Base-by-base conservation (phyloP, 2,113 vertebrate genomes). In the Silurus meridionalis region DNA sequence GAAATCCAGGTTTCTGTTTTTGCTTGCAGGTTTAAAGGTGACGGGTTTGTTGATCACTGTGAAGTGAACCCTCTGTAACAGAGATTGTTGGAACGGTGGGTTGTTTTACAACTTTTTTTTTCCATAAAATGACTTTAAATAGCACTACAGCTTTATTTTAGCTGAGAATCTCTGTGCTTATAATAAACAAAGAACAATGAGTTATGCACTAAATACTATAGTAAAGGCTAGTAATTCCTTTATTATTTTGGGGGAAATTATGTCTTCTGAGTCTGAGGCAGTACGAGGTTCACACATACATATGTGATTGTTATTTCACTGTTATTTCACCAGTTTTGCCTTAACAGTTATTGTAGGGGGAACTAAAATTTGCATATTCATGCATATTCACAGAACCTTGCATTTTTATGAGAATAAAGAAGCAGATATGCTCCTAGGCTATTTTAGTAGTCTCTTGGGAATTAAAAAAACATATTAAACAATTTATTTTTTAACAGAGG, bases 1-100 rank as follows among this genome's bases (percentile, higher is more conserved):
- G 53, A 37, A 80, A 80, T 37, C 55, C 77, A 80, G 77, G 23
- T 57, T 58, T 80, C 52, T 58, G 4, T 58, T 80, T 21, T 80
- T 60, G 15, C 28, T 80, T 37, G 57, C 15, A 60, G 15, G 25
- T 80, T 80, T 60, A 60, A 79, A 60, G 55, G 28, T 60, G 57
- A 60, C 60, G 57, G 28, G 17, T 80, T 58, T 61, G 57, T 80
- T 80, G 28, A 80, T 61, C 21, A 11, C 19, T 60, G 72, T 75
- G 72, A 75, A 75, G 50, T 52, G 72, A 52, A 5, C 14, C 2
- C 13, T 78, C 14, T 13, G 23, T 79, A 57, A 17, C 4, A 53
- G 52, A 21, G 72, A 75, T 52, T 75, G 48, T 57, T 78, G 25
- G 7, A 53, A 53, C 6, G 55, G 53, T 37, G 37, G 37, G 37